Conservation (phyloP, 2,888 invertebrate species). For the Metellina segmentata region DNA sequence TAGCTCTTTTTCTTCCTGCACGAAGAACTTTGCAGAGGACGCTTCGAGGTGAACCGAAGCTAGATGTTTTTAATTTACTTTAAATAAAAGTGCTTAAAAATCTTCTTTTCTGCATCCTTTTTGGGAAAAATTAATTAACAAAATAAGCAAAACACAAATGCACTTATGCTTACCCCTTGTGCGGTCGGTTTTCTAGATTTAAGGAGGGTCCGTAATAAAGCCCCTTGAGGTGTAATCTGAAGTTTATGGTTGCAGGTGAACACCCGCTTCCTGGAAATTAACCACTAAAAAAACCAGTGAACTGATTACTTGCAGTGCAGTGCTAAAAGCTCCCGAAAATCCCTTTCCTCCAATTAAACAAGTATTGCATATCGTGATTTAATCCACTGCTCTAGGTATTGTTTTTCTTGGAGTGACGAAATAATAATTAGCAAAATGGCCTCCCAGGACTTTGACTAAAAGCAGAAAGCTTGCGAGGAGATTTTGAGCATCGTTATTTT, state of each 20-base stretch:
- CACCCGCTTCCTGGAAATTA: slow-evolving; percentile 9
- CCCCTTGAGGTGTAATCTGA: slow-evolving; percentile 7
- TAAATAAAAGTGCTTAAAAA: slow-evolving; percentile 70
- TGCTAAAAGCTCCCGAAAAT: slow-evolving; percentile 36
- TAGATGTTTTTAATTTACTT: slow-evolving; percentile 71
- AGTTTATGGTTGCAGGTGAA: slow-evolving; percentile 63
- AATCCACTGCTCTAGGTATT: slow-evolving; percentile 22
- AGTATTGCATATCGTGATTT: slow-evolving; percentile 75
- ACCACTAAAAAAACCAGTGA: slow-evolving; percentile 24
- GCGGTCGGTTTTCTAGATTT: too few species aligned
- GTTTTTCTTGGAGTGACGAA: slow-evolving; percentile 30
- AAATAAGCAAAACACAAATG: slow-evolving; percentile 70
- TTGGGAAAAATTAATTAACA: slow-evolving; percentile 74
- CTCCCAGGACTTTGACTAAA: slow-evolving; percentile 5
- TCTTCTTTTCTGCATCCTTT: slow-evolving; percentile 47
- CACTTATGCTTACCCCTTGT: background rate
- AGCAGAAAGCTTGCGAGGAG: too few species aligned
- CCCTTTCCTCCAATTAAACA: slow-evolving; percentile 65
- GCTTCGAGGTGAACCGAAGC: slow-evolving; percentile 28
- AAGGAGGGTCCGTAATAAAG: background rate
- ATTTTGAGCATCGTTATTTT: too few species aligned
- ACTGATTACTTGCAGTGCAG: slow-evolving; percentile 30
- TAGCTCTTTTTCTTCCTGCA: background rate
- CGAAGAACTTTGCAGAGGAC: background rate
- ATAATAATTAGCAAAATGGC: slow-evolving; percentile 65